phyloP scores from a whole-genome alignment of 2,113 vertebrate genomes.

The Semnornis frantzii region DNA sequence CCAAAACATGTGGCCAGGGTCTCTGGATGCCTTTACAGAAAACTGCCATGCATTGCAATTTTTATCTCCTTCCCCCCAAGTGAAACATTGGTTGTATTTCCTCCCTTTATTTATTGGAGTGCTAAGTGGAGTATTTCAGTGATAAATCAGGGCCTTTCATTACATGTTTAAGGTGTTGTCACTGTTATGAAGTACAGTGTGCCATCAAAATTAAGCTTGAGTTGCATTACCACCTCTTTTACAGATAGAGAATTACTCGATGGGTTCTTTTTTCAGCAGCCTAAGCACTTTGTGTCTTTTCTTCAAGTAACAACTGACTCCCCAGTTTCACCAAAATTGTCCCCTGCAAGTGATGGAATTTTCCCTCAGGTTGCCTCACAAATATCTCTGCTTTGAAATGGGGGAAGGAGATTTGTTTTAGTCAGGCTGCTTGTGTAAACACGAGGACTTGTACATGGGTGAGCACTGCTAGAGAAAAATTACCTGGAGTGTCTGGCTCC shows the following conservation, averaged over 20 bases:
- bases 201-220: conserved; percentile 73
- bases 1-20: background rate
- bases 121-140: conserved; percentile 70
- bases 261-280: conserved; percentile 49
- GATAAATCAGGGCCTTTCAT: conserved; percentile 68
- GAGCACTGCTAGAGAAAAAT: background rate
- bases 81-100: conserved; percentile 64
- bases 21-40: background rate
- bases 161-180: conserved; percentile 72
- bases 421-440: background rate
- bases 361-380: background rate
- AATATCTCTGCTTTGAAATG: background rate
- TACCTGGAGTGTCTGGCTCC: background rate
- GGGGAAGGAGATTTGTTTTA: background rate
- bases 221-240: conserved; percentile 67
- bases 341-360: background rate
- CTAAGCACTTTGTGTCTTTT: conserved; percentile 50
- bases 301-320: background rate
- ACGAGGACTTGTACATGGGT: background rate
- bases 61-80: background rate
- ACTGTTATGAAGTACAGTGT: conserved; percentile 67
- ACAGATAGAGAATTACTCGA: conserved; percentile 64
- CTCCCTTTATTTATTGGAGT: conserved; percentile 69
- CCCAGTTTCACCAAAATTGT: background rate
- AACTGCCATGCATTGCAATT: conserved; percentile 48